These are phyloP conservation scores for Gortyna flavago DNA, from an alignment of 2,888 invertebrate species.

Conservation along the genomic window DNA sequence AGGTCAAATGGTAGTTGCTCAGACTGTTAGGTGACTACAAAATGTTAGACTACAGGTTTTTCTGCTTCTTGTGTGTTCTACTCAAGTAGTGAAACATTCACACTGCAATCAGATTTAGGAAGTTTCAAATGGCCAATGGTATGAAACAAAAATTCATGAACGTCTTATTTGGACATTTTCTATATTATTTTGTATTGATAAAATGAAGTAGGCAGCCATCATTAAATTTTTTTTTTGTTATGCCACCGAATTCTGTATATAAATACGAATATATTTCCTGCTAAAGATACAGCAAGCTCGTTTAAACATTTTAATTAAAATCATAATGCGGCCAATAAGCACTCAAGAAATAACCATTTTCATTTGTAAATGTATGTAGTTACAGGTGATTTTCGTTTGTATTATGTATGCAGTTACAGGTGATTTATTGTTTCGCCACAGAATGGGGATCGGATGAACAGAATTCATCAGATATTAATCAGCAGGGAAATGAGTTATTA, in stretches of 20 bases:
- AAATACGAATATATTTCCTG: not conserved
- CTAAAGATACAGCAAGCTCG: not conserved
- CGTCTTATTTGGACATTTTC: not conserved
- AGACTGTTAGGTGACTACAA: not conserved
- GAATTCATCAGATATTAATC: constrained; percentile 28
- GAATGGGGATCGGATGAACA: constrained; percentile 9
- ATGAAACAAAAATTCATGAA: not conserved
- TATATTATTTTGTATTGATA: not conserved
- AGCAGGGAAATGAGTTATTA: constrained; percentile 8
- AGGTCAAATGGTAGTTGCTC: not conserved
- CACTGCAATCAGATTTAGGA: not conserved
- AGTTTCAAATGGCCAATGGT: not conserved
- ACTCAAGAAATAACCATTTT: constrained; percentile 2
- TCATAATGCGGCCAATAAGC: constrained; percentile 32
- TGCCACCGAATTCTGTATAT: not conserved
- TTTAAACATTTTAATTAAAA: constrained; percentile 39
- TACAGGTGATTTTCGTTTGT: constrained; percentile 32
- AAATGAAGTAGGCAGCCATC: not conserved
- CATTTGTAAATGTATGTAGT: constrained; percentile 15
- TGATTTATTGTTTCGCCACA: constrained; percentile 32
- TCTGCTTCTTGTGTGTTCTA: too few species aligned
- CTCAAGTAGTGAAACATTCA: not conserved
- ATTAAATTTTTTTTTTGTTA: not conserved
- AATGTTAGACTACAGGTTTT: not conserved
- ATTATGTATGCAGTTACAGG: constrained; percentile 30